Conservation (phyloP, 1,140 invertebrate species). For the Drosophila miranda region DNA sequence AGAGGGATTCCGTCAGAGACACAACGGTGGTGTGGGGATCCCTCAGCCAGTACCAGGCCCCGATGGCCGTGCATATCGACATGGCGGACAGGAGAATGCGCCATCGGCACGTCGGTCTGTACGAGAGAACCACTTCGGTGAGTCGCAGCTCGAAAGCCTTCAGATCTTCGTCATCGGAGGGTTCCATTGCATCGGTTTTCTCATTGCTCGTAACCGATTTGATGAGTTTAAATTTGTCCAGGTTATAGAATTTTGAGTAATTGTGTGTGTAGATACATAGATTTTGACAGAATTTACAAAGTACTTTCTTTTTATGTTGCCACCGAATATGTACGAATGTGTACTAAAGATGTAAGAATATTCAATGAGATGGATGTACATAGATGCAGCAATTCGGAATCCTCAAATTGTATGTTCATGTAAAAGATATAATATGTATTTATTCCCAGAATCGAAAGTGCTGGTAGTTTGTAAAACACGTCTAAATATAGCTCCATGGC, state of each 20-base stretch:
- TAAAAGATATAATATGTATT: background rate
- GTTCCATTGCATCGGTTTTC: slow-evolving; percentile 74
- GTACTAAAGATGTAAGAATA: too few relatives aligned
- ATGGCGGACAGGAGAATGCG: slow-evolving; percentile 93
- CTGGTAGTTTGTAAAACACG: background rate
- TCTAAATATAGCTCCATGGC: background rate
- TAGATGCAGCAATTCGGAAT: too few relatives aligned
- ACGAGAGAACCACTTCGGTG: slow-evolving; percentile 97
- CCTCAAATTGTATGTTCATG: too few relatives aligned
- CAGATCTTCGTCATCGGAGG: slow-evolving; percentile 87
- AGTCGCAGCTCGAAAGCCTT: slow-evolving; percentile 97
- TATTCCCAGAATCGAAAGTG: background rate
- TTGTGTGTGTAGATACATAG: slow-evolving; percentile 20
- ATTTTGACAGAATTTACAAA: slow-evolving; percentile 71
- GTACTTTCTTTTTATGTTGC: slow-evolving; percentile 38
- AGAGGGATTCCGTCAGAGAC: slow-evolving; percentile 94
- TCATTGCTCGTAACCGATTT: slow-evolving; percentile 72
- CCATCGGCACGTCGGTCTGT: slow-evolving; percentile 96
- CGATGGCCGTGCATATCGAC: slow-evolving; percentile 94
- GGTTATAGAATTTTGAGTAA: slow-evolving; percentile 54
- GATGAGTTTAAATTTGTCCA: slow-evolving; percentile 66
- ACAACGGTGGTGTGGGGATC: slow-evolving; percentile 95
- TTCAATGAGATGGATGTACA: too few relatives aligned
- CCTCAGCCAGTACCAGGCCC: slow-evolving; percentile 96
- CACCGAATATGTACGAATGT: background rate